Evolutionary conservation across 2,797 vertebrate genomes (phyloP), one percentile per base, ranked within the genome.

Genomic region (Spinus olivaceus): DNA sequence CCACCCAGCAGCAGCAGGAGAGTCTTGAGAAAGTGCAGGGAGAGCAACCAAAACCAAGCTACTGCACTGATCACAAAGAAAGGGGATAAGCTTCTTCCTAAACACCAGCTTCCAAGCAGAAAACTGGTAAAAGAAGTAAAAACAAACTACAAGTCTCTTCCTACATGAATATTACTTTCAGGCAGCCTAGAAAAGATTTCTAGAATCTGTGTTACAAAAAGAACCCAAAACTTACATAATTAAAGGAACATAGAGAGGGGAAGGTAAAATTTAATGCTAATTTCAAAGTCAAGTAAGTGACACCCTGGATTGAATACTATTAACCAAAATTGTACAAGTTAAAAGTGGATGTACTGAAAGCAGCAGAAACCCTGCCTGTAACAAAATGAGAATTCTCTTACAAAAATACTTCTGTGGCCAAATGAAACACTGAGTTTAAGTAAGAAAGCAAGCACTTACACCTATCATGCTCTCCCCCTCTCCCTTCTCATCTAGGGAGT

Each of bases 321-420:
- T 86, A 92, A 83, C 56, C 69, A 79, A 78, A 91, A 73, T 0
- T n/a, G 69, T 51, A 30, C 50, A 49, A 91, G 67, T 83, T 71
- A 72, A 30, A 92, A 76, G 71, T 50, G 33, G 50, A 88, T 20
- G 24, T 42, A 61, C 49, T 33, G 79, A 88, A 94, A 88, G 91
- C 89, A 91, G 87, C 4, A 93, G 77, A 92, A 95, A 93, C 51
- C 37, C 69, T 88, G 79, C 84, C 81, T 3, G 2, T 89, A 96
- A 95, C 74, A 80, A 83, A 91, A 86, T 2, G 7, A 91, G 76
- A 81, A 32, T 28, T 89, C 81, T 92, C 80, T 67, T 77, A 86
- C 22, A 88, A 89, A 86, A 93, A 92, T 7, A 95, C 32, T 79
- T 86, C 63, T 49, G 54, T 9, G 61, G 85, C 94, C 94, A 96